These are phyloP conservation scores for Drosophila biarmipes DNA, from an alignment of 1,140 invertebrate genomes.

Conservation along the genomic window DNA sequence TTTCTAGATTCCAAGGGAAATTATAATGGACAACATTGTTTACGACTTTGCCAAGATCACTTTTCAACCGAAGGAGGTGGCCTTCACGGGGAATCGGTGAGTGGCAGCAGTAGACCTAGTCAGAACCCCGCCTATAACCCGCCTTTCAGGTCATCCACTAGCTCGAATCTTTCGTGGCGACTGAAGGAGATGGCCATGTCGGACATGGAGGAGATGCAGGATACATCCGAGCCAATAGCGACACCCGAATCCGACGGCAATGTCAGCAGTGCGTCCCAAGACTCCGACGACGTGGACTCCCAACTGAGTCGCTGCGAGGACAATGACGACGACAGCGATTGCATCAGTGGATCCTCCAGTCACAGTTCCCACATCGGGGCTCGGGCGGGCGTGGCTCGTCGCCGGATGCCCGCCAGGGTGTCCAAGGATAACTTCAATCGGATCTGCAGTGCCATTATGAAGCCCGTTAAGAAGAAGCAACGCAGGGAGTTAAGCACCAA, in stretches of 20 bases:
- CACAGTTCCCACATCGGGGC: slow-evolving; percentile 8
- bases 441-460: slow-evolving; percentile 71
- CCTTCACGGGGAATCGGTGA: slow-evolving; percentile 57
- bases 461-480: slow-evolving; percentile 59
- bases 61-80: slow-evolving; percentile 62
- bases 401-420: slow-evolving; percentile 61
- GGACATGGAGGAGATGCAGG: slow-evolving; percentile 54
- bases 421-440: slow-evolving; percentile 76
- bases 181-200: slow-evolving; percentile 50
- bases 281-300: slow-evolving; percentile 59
- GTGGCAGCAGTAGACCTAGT: background rate
- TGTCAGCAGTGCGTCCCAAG: slow-evolving; percentile 45
- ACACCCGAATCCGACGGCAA: slow-evolving; percentile 12
- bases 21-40: slow-evolving; percentile 71
- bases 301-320: slow-evolving; percentile 51
- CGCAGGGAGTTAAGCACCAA: slow-evolving; percentile 62
- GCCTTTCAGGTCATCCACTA: slow-evolving; percentile 21
- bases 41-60: slow-evolving; percentile 69
- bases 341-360: slow-evolving; percentile 29
- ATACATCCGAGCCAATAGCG: background rate
- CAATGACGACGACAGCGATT: slow-evolving; percentile 59
- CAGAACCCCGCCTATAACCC: background rate
- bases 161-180: slow-evolving; percentile 40
- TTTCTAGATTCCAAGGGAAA: slow-evolving; percentile 15
- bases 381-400: slow-evolving; percentile 60